Evolutionary conservation across 2,113 vertebrate species (phyloP), one percentile per base, ranked within the genome.

Genomic region (Helogale parvula): DNA sequence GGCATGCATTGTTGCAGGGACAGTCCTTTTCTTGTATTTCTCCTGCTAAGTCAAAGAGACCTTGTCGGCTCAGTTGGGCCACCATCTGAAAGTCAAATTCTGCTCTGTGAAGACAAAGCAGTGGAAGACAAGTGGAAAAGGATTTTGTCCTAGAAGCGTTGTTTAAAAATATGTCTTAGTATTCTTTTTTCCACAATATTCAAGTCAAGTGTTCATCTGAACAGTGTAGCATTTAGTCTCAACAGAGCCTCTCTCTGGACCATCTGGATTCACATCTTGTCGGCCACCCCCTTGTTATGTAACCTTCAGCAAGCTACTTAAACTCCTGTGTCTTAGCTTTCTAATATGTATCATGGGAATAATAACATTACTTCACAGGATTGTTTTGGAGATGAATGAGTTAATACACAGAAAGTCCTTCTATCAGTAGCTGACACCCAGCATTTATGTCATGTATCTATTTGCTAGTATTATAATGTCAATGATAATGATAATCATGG

Each of bases 231-330:
- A 41, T 9, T 29, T 35, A 29, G 27, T 31, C 77, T 33, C 54
- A 29, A 25, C 35, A 29, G 1, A 13, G 0, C 17, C 2, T 63
- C 5, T 35, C 9, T 21, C 8, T 2, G 0, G 38, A 5, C 0
- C 0, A 2, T 38, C 25, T 63, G 38, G 17, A 13, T 84, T 71
- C 13, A 23, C 5, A 2, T 35, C 9, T 45, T 5, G 19, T 57
- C 47, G 29, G 27, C 25, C 7, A 13, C n/a, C 13, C 8, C 14
- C 50, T 77, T 69, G 7, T 35, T 17, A 8, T 69, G 57, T 38
- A 10, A 69, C 9, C 35, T 71, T 31, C 15, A 6, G 1, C 31
- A 50, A 50, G 2, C 29, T 65, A n/a, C 11, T 60, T 47, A 33
- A 47, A 5, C 1, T 23, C 13, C 15, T 8, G 9, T 19, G 7